Conservation (phyloP, 2,797 vertebrate genomes). For the Macroramphosus scolopax region DNA sequence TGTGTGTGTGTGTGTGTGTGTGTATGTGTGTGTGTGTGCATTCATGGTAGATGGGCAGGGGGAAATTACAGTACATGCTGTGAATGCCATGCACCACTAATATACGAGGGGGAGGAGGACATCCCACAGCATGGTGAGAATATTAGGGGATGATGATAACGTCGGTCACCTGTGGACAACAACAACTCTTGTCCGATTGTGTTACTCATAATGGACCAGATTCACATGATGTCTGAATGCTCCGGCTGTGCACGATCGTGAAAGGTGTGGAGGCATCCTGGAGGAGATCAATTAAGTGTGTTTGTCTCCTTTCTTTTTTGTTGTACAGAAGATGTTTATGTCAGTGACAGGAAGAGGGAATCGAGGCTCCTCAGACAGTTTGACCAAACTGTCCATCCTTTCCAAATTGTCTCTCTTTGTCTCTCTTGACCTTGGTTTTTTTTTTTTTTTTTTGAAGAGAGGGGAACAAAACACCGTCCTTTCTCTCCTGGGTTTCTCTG, state of each 20-base stretch:
- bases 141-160: conserved; percentile 15
- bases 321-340: conserved; percentile 16
- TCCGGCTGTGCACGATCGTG: neutral
- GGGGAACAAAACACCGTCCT: conserved; percentile 38
- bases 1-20: too few species aligned
- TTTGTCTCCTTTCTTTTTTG: too few species aligned
- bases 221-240: conserved; percentile 28
- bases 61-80: conserved; percentile 47
- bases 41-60: conserved; percentile 22
- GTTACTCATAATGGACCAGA: conserved; percentile 36
- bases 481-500: conserved; percentile 29
- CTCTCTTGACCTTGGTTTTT: conserved; percentile 60
- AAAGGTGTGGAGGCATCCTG: conserved; percentile 4
- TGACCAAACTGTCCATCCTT: conserved; percentile 26
- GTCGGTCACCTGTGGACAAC: conserved; percentile 8
- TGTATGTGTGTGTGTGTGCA: too few species aligned
- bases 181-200: conserved; percentile 15
- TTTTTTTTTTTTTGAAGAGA: too few species aligned
- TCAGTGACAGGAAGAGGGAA: conserved; percentile 4
- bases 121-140: conserved; percentile 34
- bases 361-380: conserved; percentile 15
- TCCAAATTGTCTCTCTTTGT: conserved; percentile 18
- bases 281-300: conserved; percentile 8
- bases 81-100: conserved; percentile 34
- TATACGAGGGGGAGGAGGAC: conserved; percentile 30